phyloP scores from a whole-genome alignment of 2,113 vertebrate species.

The Phrynosoma blainvillii region DNA sequence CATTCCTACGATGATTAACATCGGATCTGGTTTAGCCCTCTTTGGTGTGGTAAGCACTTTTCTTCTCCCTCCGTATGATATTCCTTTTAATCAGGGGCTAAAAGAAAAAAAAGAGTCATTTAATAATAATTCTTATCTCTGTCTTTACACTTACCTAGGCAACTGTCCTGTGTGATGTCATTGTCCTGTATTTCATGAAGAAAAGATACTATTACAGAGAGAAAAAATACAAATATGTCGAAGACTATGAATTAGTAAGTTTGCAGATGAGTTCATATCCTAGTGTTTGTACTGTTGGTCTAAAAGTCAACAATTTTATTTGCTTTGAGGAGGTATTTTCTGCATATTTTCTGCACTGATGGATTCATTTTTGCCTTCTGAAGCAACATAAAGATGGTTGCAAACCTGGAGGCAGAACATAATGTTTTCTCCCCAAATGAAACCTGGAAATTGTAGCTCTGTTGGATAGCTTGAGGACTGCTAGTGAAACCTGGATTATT shows the following conservation, averaged over 20 bases:
- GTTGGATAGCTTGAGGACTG: too few relatives aligned
- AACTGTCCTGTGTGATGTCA: constrained; percentile 81
- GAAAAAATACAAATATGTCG: constrained; percentile 84
- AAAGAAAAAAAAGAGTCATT: neutral
- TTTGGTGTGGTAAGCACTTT: constrained; percentile 82
- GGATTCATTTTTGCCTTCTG: too few relatives aligned
- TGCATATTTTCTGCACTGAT: neutral
- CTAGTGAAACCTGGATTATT: neutral
- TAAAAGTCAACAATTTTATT: neutral
- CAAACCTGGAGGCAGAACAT: neutral
- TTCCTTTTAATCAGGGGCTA: neutral
- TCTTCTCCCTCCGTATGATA: neutral
- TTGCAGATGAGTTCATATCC: too few relatives aligned
- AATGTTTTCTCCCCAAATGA: neutral
- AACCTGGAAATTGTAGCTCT: neutral
- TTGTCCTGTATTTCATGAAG: constrained; percentile 83
- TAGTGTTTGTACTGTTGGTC: neutral
- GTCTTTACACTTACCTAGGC: constrained; percentile 69
- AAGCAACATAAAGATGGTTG: neutral
- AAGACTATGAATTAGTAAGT: constrained; percentile 81
- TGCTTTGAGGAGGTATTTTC: neutral
- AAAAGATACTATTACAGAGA: constrained; percentile 82
- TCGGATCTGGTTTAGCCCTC: constrained; percentile 84
- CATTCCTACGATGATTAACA: constrained; percentile 88
- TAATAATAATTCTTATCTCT: neutral